Evolutionary conservation across 2,113 vertebrate genomes (phyloP).

Genomic region (Crotalus viridis): DNA sequence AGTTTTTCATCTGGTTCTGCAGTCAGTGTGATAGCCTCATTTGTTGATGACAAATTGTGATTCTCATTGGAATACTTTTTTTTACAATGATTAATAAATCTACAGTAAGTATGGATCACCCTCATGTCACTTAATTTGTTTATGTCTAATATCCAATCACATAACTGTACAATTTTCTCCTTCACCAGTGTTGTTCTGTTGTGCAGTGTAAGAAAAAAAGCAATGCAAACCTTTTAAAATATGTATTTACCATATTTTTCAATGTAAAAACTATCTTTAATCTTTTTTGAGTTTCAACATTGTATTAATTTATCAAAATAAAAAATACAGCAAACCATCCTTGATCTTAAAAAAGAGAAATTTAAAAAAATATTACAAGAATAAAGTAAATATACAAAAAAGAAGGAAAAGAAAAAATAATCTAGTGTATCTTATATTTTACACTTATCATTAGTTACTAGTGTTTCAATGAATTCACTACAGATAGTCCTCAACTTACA

Average conservation of each 20-base stretch:
- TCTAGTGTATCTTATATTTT: background rate
- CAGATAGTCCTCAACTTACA: too few relatives aligned
- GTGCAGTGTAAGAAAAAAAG: background rate
- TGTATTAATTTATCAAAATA: background rate
- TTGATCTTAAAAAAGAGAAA: background rate
- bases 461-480: background rate
- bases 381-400: background rate
- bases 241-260: background rate
- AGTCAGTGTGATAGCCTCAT: background rate
- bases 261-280: background rate
- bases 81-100: background rate
- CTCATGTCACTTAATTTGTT: background rate
- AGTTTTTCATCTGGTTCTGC: background rate
- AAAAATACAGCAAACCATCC: background rate
- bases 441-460: background rate
- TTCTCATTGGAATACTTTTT: background rate
- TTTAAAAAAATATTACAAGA: background rate
- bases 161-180: background rate
- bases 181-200: background rate
- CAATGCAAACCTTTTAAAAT: background rate
- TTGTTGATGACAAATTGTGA: background rate
- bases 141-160: background rate
- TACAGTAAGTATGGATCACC: background rate
- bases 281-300: background rate
- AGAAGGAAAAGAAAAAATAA: background rate